A percentile compares a stretch with the other conserved stretches of the same genome.
phyloP scores from a whole-genome alignment of 2,113 vertebrate species.

The Platysteira castanea region DNA sequence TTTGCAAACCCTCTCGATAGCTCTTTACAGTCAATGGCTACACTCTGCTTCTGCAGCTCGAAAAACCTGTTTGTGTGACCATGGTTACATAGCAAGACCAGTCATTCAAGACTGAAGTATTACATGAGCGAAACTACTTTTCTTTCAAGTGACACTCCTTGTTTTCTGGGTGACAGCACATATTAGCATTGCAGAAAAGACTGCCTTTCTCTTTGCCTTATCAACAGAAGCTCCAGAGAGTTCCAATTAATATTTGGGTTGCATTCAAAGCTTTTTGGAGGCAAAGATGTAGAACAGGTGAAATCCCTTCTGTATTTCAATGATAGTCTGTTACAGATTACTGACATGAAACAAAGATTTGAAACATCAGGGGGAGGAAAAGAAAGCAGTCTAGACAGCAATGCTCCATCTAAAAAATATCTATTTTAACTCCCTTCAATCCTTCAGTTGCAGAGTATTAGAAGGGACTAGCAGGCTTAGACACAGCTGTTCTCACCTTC shows the following conservation, averaged over 20 bases:
- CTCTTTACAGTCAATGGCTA: not conserved
- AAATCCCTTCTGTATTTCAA: not conserved
- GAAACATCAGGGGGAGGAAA: rapidly evolving
- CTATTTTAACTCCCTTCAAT: not conserved
- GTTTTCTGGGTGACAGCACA: conserved; percentile 41
- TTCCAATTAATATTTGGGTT: not conserved
- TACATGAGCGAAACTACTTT: conserved; percentile 58
- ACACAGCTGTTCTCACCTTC: conserved; percentile 8
- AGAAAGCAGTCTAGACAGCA: not conserved
- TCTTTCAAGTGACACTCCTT: conserved; percentile 60
- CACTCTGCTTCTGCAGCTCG: conserved; percentile 69
- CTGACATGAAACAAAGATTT: not conserved
- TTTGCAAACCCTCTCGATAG: conserved; percentile 4
- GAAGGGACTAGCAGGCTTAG: conserved; percentile 3
- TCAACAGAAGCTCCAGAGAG: not conserved
- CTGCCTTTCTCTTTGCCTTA: not conserved
- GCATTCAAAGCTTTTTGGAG: not conserved
- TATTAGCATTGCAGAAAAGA: not conserved
- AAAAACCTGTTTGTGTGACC: conserved; percentile 87
- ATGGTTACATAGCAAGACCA: conserved; percentile 71
- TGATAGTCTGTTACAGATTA: not conserved
- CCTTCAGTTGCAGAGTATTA: not conserved
- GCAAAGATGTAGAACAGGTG: not conserved
- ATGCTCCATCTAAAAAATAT: not conserved
- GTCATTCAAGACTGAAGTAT: conserved; percentile 56